Evolutionary conservation across 2,113 vertebrate genomes (phyloP).

Genomic region (Elanus axillaris): DNA sequence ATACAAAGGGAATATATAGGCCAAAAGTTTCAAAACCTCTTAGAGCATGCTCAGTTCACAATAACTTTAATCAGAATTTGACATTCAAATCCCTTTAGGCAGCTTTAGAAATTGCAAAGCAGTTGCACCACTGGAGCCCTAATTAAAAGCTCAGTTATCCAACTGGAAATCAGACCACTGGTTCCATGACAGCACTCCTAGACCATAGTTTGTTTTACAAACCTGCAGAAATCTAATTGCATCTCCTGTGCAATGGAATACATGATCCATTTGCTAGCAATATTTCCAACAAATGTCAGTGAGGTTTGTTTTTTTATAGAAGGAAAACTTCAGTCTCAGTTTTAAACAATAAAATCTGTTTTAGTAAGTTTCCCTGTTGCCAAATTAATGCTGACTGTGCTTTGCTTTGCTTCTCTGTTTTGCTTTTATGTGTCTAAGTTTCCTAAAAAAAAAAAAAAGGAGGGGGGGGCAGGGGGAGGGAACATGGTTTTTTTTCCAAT

Average conservation of each 20-base stretch:
- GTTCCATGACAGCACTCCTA: conserved; percentile 25
- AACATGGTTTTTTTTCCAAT: neutral
- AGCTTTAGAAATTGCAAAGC: neutral
- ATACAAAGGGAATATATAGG: neutral
- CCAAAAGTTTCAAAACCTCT: neutral
- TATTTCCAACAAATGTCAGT: conserved; percentile 56
- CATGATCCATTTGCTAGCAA: conserved; percentile 28
- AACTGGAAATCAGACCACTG: neutral
- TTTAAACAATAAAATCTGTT: conserved; percentile 52
- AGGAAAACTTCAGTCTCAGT: conserved; percentile 24
- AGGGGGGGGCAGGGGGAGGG: neutral
- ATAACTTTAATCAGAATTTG: neutral
- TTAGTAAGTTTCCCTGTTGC: neutral
- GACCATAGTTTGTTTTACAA: conserved; percentile 31
- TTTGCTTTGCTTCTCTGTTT: conserved; percentile 40
- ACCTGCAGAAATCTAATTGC: conserved; percentile 24
- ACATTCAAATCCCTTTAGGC: neutral
- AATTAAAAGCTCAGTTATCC: conserved; percentile 25
- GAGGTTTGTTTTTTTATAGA: conserved; percentile 21
- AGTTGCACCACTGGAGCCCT: neutral
- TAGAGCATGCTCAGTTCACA: neutral
- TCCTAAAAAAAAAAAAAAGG: neutral
- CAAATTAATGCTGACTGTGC: conserved; percentile 47
- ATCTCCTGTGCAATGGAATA: conserved; percentile 54
- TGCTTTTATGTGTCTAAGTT: conserved; percentile 11